These are phyloP conservation scores for Muschampia plurimacula DNA, from an alignment of 2,888 invertebrate species.

Conservation along the genomic window DNA sequence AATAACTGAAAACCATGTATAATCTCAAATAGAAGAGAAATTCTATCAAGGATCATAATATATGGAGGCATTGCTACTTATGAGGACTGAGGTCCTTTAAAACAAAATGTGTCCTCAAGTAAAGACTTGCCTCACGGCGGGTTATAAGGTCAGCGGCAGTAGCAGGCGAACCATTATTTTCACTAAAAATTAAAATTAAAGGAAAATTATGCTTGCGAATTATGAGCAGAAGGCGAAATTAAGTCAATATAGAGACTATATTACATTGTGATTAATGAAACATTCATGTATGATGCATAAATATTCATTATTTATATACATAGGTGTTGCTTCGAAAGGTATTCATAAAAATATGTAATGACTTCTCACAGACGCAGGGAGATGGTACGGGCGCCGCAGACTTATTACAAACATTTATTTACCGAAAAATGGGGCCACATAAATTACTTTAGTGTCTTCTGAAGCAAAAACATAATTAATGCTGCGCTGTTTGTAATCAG, in stretches of 20 bases:
- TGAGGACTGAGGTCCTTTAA: too few species aligned
- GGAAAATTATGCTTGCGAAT: too few species aligned
- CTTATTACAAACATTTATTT: conserved; percentile 74
- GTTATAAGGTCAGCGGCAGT: too few species aligned
- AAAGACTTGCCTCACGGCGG: too few species aligned
- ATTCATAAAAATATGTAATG: conserved; percentile 46
- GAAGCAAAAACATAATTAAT: conserved; percentile 81
- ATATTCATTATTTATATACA: neutral
- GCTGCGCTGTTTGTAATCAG: conserved; percentile 73
- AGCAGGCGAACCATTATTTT: too few species aligned
- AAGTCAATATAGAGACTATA: neutral
- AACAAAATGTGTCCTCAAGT: too few species aligned
- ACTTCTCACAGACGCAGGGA: conserved; percentile 46
- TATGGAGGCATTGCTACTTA: too few species aligned
- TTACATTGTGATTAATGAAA: neutral
- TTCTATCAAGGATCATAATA: too few species aligned
- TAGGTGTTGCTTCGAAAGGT: conserved; percentile 6
- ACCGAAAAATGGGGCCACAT: conserved; percentile 65
- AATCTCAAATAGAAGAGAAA: too few species aligned
- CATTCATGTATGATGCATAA: neutral
- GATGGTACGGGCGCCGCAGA: conserved; percentile 55
- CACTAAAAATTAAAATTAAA: too few species aligned
- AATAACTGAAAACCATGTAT: too few species aligned
- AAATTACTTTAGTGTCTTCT: conserved; percentile 73
- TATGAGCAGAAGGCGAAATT: too few species aligned